These are phyloP conservation scores for Rhynchophorus ferrugineus DNA, from an alignment of 1,140 invertebrate species.

Conservation along the genomic window DNA sequence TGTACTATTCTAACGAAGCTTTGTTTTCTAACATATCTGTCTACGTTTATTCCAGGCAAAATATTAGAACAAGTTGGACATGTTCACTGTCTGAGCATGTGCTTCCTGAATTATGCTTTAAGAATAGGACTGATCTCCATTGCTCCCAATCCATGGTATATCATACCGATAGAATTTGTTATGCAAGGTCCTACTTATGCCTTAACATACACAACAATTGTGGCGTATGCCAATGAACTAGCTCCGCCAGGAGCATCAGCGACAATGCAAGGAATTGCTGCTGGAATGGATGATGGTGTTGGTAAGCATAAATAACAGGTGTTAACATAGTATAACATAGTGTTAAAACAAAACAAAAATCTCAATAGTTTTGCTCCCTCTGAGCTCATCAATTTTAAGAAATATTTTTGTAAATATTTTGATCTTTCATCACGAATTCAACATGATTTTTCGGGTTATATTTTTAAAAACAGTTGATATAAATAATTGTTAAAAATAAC, in stretches of 20 bases:
- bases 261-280: constrained; percentile 71
- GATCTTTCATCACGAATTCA: too few relatives aligned
- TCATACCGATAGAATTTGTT: constrained; percentile 59
- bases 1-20: too few relatives aligned
- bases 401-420: too few relatives aligned
- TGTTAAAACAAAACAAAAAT: background rate
- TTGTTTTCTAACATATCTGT: too few relatives aligned
- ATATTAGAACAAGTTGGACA: constrained; percentile 64
- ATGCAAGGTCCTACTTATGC: constrained; percentile 76
- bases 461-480: too few relatives aligned
- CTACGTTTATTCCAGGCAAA: constrained; percentile 48
- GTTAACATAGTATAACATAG: background rate
- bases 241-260: constrained; percentile 70
- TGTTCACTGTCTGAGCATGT: constrained; percentile 60
- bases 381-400: too few relatives aligned
- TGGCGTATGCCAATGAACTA: constrained; percentile 65
- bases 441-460: too few relatives aligned
- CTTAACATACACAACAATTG: constrained; percentile 68
- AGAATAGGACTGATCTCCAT: constrained; percentile 59
- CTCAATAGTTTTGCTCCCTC: background rate
- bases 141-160: constrained; percentile 65
- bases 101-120: constrained; percentile 61
- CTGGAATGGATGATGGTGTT: constrained; percentile 73
- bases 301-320: constrained; percentile 44
- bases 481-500: too few relatives aligned